Conservation (phyloP, 2,888 invertebrate species). For the Frankliniella intonsa region DNA sequence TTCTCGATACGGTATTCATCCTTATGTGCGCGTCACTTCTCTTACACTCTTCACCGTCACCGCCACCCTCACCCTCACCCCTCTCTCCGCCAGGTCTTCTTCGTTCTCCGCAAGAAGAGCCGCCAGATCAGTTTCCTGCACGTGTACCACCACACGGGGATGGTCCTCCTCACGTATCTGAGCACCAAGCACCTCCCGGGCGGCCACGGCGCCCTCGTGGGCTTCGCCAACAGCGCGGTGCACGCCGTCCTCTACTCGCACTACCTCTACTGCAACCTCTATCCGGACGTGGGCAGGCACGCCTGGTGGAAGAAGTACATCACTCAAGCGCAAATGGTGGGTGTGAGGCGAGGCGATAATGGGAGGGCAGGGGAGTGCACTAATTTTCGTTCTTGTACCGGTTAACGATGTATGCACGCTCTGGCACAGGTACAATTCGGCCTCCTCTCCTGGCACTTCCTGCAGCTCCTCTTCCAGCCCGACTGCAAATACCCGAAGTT, state of each 20-base stretch:
- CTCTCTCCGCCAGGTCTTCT: constrained; percentile 51
- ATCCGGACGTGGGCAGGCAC: constrained; percentile 50
- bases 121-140: constrained; percentile 56
- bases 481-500: constrained; percentile 59
- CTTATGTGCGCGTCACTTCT: too few relatives aligned
- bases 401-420: constrained; percentile 27
- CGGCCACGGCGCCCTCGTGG: constrained; percentile 62
- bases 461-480: constrained; percentile 47
- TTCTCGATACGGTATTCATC: constrained; percentile 62
- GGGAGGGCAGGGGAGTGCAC: too few relatives aligned
- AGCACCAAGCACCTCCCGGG: constrained; percentile 59
- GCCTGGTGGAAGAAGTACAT: constrained; percentile 82
- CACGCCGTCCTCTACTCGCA: constrained; percentile 79
- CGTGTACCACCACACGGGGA: constrained; percentile 55
- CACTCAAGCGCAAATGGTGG: constrained; percentile 75
- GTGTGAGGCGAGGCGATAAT: too few relatives aligned
- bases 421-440: constrained; percentile 60
- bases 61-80: not conserved
- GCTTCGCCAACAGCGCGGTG: constrained; percentile 66
- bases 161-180: constrained; percentile 42
- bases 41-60: too few relatives aligned
- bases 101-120: constrained; percentile 55
- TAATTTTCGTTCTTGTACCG: too few relatives aligned
- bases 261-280: constrained; percentile 64
- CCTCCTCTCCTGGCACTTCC: constrained; percentile 54